Conservation (phyloP, 2,797 vertebrate genomes). For the Gorsachius magnificus region DNA sequence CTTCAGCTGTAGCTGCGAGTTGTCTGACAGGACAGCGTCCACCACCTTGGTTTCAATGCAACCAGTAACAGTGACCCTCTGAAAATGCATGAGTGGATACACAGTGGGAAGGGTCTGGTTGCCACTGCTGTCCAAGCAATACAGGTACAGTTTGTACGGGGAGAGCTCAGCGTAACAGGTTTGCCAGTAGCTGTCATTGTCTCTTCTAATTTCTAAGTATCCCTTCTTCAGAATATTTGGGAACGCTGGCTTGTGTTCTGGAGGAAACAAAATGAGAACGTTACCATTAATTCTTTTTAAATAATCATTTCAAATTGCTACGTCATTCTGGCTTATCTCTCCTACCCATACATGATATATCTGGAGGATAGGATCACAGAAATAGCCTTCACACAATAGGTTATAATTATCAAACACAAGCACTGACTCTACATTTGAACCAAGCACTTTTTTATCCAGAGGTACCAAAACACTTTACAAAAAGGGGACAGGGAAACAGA, state of each 20-base stretch:
- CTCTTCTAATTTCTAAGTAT: constrained; percentile 88
- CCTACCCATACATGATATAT: background rate
- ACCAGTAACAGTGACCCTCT: constrained; percentile 84
- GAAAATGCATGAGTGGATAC: constrained; percentile 90
- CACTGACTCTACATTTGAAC: background rate
- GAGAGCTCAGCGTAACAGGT: constrained; percentile 91
- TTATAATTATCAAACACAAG: background rate
- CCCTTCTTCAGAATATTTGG: constrained; percentile 91
- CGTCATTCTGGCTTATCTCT: background rate
- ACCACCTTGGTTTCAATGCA: constrained; percentile 85
- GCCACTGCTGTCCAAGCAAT: constrained; percentile 89
- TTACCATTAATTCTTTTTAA: background rate
- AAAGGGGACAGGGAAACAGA: background rate
- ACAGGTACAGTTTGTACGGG: constrained; percentile 87
- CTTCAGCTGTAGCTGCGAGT: constrained; percentile 89
- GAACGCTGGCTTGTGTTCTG: constrained; percentile 84
- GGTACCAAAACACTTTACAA: background rate
- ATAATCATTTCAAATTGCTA: background rate
- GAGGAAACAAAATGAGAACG: constrained; percentile 32
- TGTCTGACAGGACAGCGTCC: constrained; percentile 89
- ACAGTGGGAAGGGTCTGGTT: constrained; percentile 87
- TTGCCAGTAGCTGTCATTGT: constrained; percentile 87
- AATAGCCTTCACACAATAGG: background rate
- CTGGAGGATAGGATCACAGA: background rate
- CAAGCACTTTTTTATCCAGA: background rate